Base-by-base conservation (phyloP, 1,140 invertebrate species). In the Lepidurus apus region DNA sequence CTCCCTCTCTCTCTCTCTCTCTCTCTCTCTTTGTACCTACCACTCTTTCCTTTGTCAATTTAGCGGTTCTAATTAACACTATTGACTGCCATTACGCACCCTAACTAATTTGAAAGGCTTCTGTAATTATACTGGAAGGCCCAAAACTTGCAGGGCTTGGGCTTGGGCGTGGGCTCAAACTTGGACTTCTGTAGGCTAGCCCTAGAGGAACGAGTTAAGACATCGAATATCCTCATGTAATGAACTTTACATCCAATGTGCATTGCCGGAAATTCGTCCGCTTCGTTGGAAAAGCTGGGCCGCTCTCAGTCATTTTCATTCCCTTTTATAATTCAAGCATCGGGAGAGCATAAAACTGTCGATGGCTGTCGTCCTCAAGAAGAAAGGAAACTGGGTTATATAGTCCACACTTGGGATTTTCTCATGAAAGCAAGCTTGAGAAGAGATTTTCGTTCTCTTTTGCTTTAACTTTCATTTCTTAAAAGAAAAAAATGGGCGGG, bases 321-420 rank as follows among this genome's bases (percentile, higher is more conserved):
- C 53, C 17, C 17, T 47, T 10, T 21, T 21, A 17, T 65, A 65
- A 21, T 65, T 65, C 53, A 9, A 65, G 21, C 17, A 13, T 65
- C 53, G 53, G 8, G 7, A 65, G 1, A 65, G 21, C 21, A 13
- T 9, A 65, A 65, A 65, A 17, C 53, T 17, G 8, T 65, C 53
- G 53, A 65, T 65, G 53, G 53, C 53, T 65, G 17, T 65, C 53
- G 53, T 65, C 53, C 21, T 65, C 8, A 7, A 13, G 53, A 65
- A 65, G 53, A 65, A 65, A 65, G 53, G n/a, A 65, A 65, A 65
- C 53, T 65, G 17, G 17, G 34, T 21, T 13, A 65, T 65, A 65
- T 65, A 65, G 53, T 65, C 53, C 13, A 65, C 53, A 65, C 13
- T 65, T 65, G n/a, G 53, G 53, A 13, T 65, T 65, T 65, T 65